Evolutionary conservation across 2,888 invertebrate species (phyloP).

Genomic region (Leptinotarsa peninsularis): DNA sequence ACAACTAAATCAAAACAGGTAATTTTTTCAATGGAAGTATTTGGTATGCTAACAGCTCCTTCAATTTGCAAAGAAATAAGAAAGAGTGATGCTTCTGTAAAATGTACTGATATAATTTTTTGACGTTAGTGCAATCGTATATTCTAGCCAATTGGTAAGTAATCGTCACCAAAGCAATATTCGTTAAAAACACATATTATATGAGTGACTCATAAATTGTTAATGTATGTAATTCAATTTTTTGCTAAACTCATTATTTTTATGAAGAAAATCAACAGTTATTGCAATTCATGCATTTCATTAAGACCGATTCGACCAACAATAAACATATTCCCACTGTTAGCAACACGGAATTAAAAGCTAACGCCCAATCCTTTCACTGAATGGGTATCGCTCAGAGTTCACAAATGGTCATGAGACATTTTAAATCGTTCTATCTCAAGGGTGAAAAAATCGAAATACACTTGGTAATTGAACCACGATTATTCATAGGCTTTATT

Average conservation of each 20-base stretch:
- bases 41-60: too few species aligned
- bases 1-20: too few species aligned
- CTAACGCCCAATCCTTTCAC: slow-evolving; percentile 13
- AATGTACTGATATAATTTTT: too few species aligned
- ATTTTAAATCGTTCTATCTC: slow-evolving; percentile 2
- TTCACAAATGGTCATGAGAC: slow-evolving; percentile 7
- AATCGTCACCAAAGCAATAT: too few species aligned
- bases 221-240: too few species aligned
- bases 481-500: background rate
- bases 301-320: background rate
- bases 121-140: too few species aligned
- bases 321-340: background rate
- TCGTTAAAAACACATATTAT: too few species aligned
- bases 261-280: background rate
- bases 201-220: too few species aligned
- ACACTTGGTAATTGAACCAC: slow-evolving; percentile 6
- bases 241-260: background rate
- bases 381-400: background rate
- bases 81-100: too few species aligned
- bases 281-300: background rate
- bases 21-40: too few species aligned
- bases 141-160: too few species aligned
- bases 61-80: too few species aligned
- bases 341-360: background rate
- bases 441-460: slow-evolving; percentile 14